Evolutionary conservation across 2,113 vertebrate species (phyloP), one percentile per base, ranked within the genome.

Genomic region (Castor canadensis): DNA sequence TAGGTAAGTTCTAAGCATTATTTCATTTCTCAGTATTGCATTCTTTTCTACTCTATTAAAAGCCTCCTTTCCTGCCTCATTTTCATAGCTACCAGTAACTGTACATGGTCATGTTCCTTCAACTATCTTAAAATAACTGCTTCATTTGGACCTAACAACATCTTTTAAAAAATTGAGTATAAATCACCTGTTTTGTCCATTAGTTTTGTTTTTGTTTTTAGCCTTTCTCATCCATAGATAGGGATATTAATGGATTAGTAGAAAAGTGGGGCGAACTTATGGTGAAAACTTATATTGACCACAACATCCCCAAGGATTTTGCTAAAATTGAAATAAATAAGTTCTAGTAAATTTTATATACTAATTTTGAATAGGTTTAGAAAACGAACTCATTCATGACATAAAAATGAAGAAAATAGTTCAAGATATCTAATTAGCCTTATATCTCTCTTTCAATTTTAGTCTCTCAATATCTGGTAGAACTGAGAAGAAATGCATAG

Each of bases 311-410:
- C 58, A 26, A 60, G 6, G 10, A 28, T 60, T 60, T 26, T 60
- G 22, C 24, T 60, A 28, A 60, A 26, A 26, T n/a, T 60, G 58
- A 58, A 58, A 58, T 19, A 17, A 54, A 11, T 54, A 58, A 58
- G 22, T 60, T 60, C 58, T 60, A 60, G 58, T 6, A 26, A 60
- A 5, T 26, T 60, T 60, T n/a, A 47, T 40, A 19, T n/a, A 69
- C 89, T 89, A 71, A 83, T 83, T 93, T 67, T 76, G 72, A 95
- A 30, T 40, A 56, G 49, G 6, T 94, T 80, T 79, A 66, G 47
- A 95, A 77, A 95, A 89, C 60, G 15, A 84, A 95, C 58, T 85
- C 56, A 64, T 1, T 2, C 10, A 54, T 56, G 16, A 47, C 73
- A 62, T 47, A 67, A 89, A 97, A 89, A 71, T 71, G 43, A 86